Evolutionary conservation across 2,888 invertebrate genomes (phyloP), one percentile per base, ranked within the genome.

Genomic region (Microctonus hyperodae): DNA sequence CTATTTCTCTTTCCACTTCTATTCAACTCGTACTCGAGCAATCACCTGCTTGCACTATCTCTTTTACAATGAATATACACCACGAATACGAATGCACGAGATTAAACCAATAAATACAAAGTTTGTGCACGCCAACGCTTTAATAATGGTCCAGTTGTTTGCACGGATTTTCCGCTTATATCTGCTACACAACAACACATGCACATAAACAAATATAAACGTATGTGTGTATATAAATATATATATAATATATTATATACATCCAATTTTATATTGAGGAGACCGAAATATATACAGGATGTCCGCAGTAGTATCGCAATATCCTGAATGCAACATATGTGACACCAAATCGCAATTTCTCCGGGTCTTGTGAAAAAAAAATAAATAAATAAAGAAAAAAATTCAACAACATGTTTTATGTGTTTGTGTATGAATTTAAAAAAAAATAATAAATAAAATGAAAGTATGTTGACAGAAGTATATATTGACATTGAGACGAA

Each of bases 61-160:
- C 16, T 44, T 44, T n/a, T 16, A 1, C 44, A 13, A 44, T n/a
- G 20, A 44, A 44, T 1, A 44, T 20, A 3, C 6, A 7, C 20
- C 16, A 16, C n/a, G 16, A 5, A 1, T 7, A 16, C 44, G 16
- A 44, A 44, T 44, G 16, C 20, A 37, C 48, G 33, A 71, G 69
- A 73, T 75, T 70, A 72, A 75, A 72, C 72, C 75, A 74, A 79
- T 78, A 75, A 76, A 78, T 75, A 76, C 73, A 68, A 73, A 73
- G 70, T 73, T 72, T 71, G 61, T 62, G 62, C 35, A 68, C 56
- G 64, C 59, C 68, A 65, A 69, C 66, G 60, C 66, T 70, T 75
- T 72, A 70, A 74, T 75, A 71, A 73, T 70, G 68, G 59, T 68
- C 64, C 37, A 60, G 31, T 44, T 53, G 61, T 37, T 66, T 28